Evolutionary conservation across 2,797 vertebrate genomes (phyloP).

Genomic region (Paramormyrops hopkinsi): DNA sequence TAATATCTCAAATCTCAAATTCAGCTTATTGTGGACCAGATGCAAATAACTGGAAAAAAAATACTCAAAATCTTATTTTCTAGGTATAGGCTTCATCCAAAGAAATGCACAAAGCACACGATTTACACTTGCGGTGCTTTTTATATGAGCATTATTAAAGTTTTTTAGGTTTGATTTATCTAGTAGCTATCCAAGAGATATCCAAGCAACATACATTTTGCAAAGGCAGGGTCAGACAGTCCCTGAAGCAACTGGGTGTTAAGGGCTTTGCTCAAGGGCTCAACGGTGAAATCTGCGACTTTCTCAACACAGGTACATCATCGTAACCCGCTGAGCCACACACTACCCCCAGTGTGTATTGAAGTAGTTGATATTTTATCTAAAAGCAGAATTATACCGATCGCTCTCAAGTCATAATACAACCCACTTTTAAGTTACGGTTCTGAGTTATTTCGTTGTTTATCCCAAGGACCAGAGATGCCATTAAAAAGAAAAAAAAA

Average conservation of each 20-base stretch:
- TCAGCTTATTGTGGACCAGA: not conserved
- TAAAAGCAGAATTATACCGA: not conserved
- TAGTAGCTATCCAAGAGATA: not conserved
- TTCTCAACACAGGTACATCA: not conserved
- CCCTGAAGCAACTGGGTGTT: not conserved
- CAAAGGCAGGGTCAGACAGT: not conserved
- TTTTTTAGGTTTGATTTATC: not conserved
- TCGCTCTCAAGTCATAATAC: not conserved
- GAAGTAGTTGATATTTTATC: not conserved
- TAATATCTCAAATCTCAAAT: not conserved
- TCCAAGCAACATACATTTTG: not conserved
- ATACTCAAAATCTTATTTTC: not conserved
- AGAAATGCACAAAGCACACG: not conserved
- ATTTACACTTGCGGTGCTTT: not conserved
- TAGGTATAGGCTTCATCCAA: not conserved
- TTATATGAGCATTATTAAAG: not conserved
- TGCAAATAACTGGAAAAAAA: not conserved
- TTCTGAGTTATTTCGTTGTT: not conserved
- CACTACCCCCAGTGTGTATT: not conserved
- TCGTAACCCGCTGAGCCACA: not conserved
- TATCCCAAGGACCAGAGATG: not conserved
- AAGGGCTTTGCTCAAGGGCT: not conserved
- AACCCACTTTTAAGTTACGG: not conserved
- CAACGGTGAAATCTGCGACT: not conserved
- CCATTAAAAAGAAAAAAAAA: not conserved